Percentiles rank a stretch among this genome's conserved stretches.
Conservation (phyloP, 1,140 invertebrate genomes). For the Copidosoma floridanum region DNA sequence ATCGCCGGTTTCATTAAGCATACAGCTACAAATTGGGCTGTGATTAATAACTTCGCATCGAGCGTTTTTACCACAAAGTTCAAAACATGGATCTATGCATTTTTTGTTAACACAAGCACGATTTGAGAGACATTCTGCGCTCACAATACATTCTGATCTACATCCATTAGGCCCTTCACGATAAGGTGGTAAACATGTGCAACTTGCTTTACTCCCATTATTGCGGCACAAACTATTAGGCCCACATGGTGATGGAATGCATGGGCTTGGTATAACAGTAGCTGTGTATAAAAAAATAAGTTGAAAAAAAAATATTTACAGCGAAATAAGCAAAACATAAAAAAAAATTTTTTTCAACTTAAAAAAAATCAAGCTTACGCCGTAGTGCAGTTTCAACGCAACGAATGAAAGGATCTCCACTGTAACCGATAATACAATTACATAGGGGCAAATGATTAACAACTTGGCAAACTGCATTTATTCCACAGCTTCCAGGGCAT, state of each 20-base stretch:
- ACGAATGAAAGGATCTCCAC: constrained; percentile 74
- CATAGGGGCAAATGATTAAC: constrained; percentile 73
- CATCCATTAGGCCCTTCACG: constrained; percentile 72
- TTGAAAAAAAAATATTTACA: background rate
- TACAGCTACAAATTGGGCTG: constrained; percentile 64
- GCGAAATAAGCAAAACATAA: background rate
- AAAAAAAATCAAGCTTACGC: constrained; percentile 33
- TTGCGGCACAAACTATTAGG: constrained; percentile 72
- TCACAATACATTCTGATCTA: constrained; percentile 73
- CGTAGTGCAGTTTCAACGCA: constrained; percentile 44
- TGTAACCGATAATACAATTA: constrained; percentile 68
- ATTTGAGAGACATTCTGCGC: constrained; percentile 69
- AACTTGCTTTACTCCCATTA: constrained; percentile 64
- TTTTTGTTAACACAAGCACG: constrained; percentile 76
- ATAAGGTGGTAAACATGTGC: constrained; percentile 70
- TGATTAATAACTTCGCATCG: constrained; percentile 66
- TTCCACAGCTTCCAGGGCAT: constrained; percentile 74
- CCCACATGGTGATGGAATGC: constrained; percentile 74
- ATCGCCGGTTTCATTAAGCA: constrained; percentile 63
- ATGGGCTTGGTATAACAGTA: constrained; percentile 56
- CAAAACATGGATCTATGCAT: constrained; percentile 77
- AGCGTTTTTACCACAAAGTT: constrained; percentile 72
- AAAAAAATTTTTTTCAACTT: too few species aligned
- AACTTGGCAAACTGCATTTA: constrained; percentile 73
- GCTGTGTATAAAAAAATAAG: background rate